Evolutionary conservation across 2,888 invertebrate species (phyloP).

Genomic region (Caenorhabditis plicata): DNA sequence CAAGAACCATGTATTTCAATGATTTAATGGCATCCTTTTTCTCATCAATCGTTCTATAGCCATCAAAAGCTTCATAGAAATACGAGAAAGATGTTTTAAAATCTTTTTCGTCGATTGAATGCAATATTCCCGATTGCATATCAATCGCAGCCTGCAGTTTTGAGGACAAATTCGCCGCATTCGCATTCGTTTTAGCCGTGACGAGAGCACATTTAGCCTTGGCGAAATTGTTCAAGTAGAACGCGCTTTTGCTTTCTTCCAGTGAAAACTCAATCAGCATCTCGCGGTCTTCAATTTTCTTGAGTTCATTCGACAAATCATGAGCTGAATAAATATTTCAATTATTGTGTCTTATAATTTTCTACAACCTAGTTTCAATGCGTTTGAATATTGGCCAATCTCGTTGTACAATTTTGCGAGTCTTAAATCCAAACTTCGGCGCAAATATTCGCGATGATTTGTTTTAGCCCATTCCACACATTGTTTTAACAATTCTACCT

Average conservation of each 20-base stretch:
- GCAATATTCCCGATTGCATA: slow-evolving; percentile 93
- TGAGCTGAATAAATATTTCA: slow-evolving; percentile 36
- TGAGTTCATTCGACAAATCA: slow-evolving; percentile 85
- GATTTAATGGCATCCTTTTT: slow-evolving; percentile 86
- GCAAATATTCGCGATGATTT: slow-evolving; percentile 91
- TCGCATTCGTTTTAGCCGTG: slow-evolving; percentile 95
- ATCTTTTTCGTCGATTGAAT: slow-evolving; percentile 97
- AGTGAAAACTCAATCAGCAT: slow-evolving; percentile 95
- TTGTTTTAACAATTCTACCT: slow-evolving; percentile 74
- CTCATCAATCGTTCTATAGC: slow-evolving; percentile 84
- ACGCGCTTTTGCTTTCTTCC: slow-evolving; percentile 96
- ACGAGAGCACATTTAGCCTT: slow-evolving; percentile 84
- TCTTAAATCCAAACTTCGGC: slow-evolving; percentile 94
- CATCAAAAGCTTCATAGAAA: slow-evolving; percentile 97
- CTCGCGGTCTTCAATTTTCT: slow-evolving; percentile 98
- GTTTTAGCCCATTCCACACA: slow-evolving; percentile 99
- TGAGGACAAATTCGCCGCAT: slow-evolving; percentile 84
- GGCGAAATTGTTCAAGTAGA: slow-evolving; percentile 77
- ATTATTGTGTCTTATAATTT: background rate
- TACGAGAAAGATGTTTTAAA: slow-evolving; percentile 99
- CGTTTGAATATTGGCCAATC: slow-evolving; percentile 61
- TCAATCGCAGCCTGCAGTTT: slow-evolving; percentile 86
- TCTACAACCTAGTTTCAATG: slow-evolving; percentile 65
- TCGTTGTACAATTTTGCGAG: slow-evolving; percentile 83
- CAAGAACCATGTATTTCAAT: slow-evolving; percentile 99